Percentiles rank a stretch among this genome's conserved stretches.
Conservation (phyloP, 2,797 vertebrate species). For the Vipera ursinii region DNA sequence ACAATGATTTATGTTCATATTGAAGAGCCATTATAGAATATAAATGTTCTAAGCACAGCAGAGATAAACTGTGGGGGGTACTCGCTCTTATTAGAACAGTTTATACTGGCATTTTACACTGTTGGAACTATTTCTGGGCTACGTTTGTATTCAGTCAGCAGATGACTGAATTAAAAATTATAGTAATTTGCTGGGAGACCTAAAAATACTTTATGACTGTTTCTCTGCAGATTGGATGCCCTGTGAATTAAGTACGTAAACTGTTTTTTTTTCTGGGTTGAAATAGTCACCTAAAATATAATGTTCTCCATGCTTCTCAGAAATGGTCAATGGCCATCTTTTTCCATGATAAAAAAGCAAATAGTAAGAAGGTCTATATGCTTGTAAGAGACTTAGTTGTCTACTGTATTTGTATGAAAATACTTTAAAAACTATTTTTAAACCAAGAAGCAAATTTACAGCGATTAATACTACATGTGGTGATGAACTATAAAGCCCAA, state of each 20-base stretch:
- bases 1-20: not conserved
- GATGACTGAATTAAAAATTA: not conserved
- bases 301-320: not conserved
- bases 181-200: not conserved
- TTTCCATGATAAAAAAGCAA: not conserved
- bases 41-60: not conserved
- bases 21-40: not conserved
- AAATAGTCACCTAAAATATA: not conserved
- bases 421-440: not conserved
- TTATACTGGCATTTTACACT: not conserved
- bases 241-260: not conserved
- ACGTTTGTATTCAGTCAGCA: not conserved
- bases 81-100: not conserved
- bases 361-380: not conserved
- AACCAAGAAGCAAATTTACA: not conserved
- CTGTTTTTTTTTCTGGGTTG: not conserved
- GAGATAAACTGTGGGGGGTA: not conserved
- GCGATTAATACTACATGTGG: not conserved
- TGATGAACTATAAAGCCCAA: no score
- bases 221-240: not conserved
- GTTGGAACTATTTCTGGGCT: not conserved
- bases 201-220: not conserved
- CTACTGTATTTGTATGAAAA: not conserved
- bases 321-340: not conserved
- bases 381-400: not conserved